Evolutionary conservation across 2,797 vertebrate genomes (phyloP).

Genomic region (Thripadectes ignobilis): DNA sequence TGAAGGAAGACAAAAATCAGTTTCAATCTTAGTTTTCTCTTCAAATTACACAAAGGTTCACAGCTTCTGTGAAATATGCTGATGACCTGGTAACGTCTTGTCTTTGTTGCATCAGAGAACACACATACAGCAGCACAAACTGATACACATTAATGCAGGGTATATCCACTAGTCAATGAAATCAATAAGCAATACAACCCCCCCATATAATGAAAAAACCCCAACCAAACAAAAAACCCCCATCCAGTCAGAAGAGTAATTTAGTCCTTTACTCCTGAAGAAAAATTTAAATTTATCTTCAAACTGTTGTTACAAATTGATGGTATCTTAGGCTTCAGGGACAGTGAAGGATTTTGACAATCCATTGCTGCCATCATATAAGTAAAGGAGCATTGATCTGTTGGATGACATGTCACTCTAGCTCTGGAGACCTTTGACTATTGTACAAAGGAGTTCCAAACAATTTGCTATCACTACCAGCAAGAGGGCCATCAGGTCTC

Average conservation of each 20-base stretch:
- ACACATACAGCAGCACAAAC: background rate
- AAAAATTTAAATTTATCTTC: background rate
- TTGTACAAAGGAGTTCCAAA: background rate
- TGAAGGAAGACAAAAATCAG: background rate
- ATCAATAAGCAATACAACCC: background rate
- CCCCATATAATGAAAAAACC: background rate
- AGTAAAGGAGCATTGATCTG: background rate
- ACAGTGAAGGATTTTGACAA: background rate
- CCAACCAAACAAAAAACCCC: accelerated
- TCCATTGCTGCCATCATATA: background rate
- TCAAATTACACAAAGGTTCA: background rate
- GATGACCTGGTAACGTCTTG: background rate
- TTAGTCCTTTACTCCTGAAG: background rate
- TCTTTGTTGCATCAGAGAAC: background rate
- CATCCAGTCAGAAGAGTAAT: background rate
- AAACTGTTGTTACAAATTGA: background rate
- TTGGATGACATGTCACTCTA: background rate
- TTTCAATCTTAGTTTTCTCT: background rate
- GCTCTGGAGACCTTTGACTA: background rate
- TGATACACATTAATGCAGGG: background rate
- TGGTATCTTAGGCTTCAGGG: background rate
- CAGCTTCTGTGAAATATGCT: background rate
- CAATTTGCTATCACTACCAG: background rate
- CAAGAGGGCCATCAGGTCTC: background rate
- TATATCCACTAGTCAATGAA: background rate